Base-by-base conservation (phyloP, 1,140 invertebrate genomes). In the Sipha flava region DNA sequence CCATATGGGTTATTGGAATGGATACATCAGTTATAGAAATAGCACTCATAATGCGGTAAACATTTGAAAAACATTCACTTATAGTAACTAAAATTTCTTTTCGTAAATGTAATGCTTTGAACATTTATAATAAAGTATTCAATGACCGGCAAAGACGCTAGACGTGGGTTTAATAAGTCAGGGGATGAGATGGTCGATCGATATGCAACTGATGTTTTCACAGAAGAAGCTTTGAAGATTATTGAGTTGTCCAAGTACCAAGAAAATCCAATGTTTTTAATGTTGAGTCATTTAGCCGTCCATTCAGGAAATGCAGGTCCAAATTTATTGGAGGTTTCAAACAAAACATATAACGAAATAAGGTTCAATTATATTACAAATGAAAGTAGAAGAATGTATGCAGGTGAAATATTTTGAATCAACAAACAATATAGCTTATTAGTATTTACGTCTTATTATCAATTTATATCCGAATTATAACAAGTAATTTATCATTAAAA, bases 311-410 rank as follows among this genome's bases (percentile, higher is more conserved):
- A 40, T 3, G 83, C 81, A 92, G 83, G 85, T 86, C 0, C 88
- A 89, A 37, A 86, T 90, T 57, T 66, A 1, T 96, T 37, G 92
- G 95, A 86, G 93, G 94, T 1, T 92, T 93, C 0, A 87, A 89
- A 90, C 26, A 89, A 89, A 3, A 82, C 87, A 9, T 90, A 92
- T 79, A 89, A 90, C 82, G 86, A 95, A 0, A 86, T 90, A 7
- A 88, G 89, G 81, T 96, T 95, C 85, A 82, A 86, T 0, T 89
- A 95, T 82, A 94, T 97, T 18, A 85, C 89, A 68, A 90, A 95
- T 84, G 86, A 88, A 12, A 87, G 91, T 72, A 87, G 95, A 80
- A 87, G 93, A 84, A 89, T 90, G 59, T 95, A 93, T 87, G 94
- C 94, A 75, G 92, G 92, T 93, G 85, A 81, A 14, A 21, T 10